phyloP scores from a whole-genome alignment of 2,797 vertebrate genomes.

The Alcedo atthis region DNA sequence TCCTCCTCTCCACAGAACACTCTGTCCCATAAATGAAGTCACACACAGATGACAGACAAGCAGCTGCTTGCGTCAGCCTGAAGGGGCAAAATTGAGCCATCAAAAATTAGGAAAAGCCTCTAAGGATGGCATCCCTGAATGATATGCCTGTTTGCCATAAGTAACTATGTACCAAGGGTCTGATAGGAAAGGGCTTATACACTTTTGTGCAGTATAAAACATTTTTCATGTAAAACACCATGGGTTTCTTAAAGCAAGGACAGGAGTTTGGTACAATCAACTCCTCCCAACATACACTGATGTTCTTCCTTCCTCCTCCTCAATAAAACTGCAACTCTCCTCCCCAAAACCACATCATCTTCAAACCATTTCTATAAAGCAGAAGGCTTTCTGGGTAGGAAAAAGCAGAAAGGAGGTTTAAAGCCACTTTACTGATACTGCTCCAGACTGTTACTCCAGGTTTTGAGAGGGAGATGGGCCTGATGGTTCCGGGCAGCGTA shows the following conservation, averaged over 20 bases:
- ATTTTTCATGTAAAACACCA: background rate
- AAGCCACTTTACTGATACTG: background rate
- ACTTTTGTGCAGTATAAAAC: background rate
- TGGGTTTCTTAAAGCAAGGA: background rate
- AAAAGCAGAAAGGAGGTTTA: background rate
- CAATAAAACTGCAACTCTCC: background rate
- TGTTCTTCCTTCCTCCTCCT: background rate
- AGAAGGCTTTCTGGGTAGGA: background rate
- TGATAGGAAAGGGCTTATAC: background rate
- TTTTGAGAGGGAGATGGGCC: background rate
- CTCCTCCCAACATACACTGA: accelerated
- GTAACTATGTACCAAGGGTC: accelerated
- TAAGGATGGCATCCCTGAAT: background rate
- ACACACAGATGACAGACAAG: background rate
- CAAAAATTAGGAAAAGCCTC: conserved; percentile 1
- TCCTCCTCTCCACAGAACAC: background rate
- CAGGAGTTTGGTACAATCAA: background rate
- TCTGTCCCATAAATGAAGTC: background rate
- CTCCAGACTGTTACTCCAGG: background rate
- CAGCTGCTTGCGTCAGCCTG: background rate
- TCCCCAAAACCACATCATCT: accelerated
- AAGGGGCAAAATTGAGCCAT: conserved; percentile 15
- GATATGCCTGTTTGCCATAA: accelerated
- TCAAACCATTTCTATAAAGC: background rate
- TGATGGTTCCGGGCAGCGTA: background rate